Conservation (phyloP, 1,140 invertebrate genomes). For the Cardiocondyla obscurior region DNA sequence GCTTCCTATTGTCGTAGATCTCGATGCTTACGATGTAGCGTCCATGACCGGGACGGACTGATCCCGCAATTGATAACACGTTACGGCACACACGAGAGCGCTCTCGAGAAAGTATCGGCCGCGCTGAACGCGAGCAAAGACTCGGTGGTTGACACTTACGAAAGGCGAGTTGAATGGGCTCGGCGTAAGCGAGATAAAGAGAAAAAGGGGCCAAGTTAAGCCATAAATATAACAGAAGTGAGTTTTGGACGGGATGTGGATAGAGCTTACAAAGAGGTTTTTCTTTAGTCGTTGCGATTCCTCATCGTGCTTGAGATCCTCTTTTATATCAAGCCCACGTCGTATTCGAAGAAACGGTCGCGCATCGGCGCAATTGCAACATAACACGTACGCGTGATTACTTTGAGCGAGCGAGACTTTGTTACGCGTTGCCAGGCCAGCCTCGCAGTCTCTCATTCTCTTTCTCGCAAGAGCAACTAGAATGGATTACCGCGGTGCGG, state of each 20-base stretch:
- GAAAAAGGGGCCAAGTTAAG: neutral
- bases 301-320: neutral
- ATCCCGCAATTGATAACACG: slow-evolving; percentile 46
- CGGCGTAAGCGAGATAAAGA: neutral
- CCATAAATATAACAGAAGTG: slow-evolving; percentile 16
- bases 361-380: slow-evolving; percentile 1
- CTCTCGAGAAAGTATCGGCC: neutral
- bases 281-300: neutral
- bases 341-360: neutral
- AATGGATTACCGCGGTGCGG: slow-evolving; percentile 72
- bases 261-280: neutral
- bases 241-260: neutral
- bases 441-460: neutral
- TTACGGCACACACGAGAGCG: neutral
- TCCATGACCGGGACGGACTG: neutral
- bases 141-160: slow-evolving; percentile 8
- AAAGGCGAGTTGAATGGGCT: slow-evolving; percentile 17
- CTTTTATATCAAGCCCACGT: neutral
- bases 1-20: slow-evolving; percentile 37
- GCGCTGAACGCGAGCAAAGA: neutral
- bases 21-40: slow-evolving; percentile 35
- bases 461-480: slow-evolving; percentile 35
- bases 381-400: slow-evolving; percentile 43
- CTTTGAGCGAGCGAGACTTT: slow-evolving; percentile 72
- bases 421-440: slow-evolving; percentile 67